Evolutionary conservation across 2,113 vertebrate species (phyloP).

Genomic region (Scophthalmus maximus): DNA sequence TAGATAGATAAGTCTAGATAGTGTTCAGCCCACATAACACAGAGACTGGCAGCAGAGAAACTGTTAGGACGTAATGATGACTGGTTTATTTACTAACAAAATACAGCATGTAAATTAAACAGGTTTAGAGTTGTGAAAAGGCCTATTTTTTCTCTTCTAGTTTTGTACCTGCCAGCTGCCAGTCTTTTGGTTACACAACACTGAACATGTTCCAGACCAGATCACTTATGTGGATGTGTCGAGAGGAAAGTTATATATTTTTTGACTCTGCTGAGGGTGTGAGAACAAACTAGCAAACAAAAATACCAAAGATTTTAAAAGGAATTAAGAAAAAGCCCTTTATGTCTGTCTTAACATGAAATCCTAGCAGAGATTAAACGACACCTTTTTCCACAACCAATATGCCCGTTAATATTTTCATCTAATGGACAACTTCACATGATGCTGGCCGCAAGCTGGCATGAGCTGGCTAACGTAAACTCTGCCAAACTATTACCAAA

Average conservation of each 20-base stretch:
- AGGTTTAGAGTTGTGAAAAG: no score
- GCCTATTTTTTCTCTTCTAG: background rate
- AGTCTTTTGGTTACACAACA: background rate
- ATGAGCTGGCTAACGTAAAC: no score
- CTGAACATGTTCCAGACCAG: background rate
- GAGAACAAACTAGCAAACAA: conserved; percentile 21
- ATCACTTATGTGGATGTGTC: background rate
- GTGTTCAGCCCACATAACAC: background rate
- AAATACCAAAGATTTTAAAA: no score
- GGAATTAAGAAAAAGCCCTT: conserved; percentile 3
- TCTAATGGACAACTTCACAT: background rate
- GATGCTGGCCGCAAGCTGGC: background rate
- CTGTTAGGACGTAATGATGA: no score
- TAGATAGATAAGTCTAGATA: background rate
- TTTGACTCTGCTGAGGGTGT: background rate
- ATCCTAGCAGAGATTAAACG: no score
- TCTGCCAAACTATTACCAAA: background rate
- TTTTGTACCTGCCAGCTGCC: background rate
- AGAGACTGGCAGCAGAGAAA: conserved; percentile 6
- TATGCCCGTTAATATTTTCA: background rate
- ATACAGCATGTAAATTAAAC: no score
- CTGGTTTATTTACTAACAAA: no score
- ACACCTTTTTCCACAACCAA: background rate
- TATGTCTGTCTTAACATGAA: no score
- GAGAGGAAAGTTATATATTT: background rate